Evolutionary conservation across 92 coral and sea anemone genomes (phyloP).

Genomic region (Zoanthus sansibaricus): DNA sequence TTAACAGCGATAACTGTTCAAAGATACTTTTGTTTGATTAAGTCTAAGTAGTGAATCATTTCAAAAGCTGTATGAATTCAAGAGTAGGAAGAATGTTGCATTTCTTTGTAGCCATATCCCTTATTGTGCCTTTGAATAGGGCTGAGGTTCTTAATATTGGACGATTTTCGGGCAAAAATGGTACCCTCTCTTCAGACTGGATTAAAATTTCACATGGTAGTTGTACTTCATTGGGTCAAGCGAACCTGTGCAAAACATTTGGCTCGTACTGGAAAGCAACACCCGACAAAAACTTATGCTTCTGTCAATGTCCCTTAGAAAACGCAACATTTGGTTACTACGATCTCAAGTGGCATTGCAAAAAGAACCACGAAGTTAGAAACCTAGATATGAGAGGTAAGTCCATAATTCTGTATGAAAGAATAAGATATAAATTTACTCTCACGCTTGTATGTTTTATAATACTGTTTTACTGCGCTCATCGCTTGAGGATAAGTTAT

Average conservation of each 20-base stretch:
- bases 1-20: neutral
- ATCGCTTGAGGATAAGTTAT: no score
- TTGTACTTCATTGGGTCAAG: neutral
- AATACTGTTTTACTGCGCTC: no score
- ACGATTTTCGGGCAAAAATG: slow-evolving; percentile 12
- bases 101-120: neutral
- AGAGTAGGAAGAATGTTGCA: neutral
- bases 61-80: neutral
- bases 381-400: neutral
- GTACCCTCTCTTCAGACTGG: slow-evolving; percentile 11
- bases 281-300: neutral
- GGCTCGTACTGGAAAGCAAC: neutral
- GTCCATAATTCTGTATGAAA: neutral
- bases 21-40: neutral
- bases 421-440: neutral
- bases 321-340: slow-evolving; percentile 35
- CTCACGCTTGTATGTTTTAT: neutral
- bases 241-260: slow-evolving; percentile 1
- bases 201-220: neutral
- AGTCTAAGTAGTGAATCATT: neutral
- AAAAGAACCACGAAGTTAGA: slow-evolving; percentile 24
- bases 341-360: slow-evolving; percentile 14
- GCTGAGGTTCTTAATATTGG: slow-evolving; percentile 22
- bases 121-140: neutral
- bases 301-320: slow-evolving; percentile 9